Percentiles rank a stretch among this genome's conserved stretches.
phyloP scores from a whole-genome alignment of 2,888 invertebrate species.

The Heliconius charithonia region DNA sequence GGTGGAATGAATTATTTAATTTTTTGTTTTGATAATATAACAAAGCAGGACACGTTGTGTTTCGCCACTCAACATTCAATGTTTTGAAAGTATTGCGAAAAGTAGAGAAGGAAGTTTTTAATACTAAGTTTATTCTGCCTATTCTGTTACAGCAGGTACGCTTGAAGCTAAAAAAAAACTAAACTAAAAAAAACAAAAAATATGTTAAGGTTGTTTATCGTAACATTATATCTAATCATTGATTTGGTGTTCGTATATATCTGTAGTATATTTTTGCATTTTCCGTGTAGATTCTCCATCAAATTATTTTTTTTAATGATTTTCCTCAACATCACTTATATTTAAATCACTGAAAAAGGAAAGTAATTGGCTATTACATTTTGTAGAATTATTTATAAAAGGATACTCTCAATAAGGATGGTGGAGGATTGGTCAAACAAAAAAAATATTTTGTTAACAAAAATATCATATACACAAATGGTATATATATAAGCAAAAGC shows the following conservation, averaged over 20 bases:
- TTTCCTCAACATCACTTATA: slow-evolving; percentile 40
- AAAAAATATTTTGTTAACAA: slow-evolving; percentile 24
- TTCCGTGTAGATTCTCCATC: not conserved
- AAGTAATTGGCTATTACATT: slow-evolving; percentile 42
- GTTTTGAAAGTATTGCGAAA: too few species aligned
- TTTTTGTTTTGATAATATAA: too few species aligned
- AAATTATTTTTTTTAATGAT: slow-evolving; percentile 29
- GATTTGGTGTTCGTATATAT: not conserved
- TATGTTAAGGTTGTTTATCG: not conserved
- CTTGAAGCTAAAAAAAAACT: too few species aligned
- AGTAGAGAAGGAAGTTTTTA: too few species aligned
- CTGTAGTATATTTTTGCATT: not conserved
- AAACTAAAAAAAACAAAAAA: too few species aligned
- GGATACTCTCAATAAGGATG: slow-evolving; percentile 35
- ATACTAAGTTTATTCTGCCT: too few species aligned
- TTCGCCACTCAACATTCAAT: not conserved
- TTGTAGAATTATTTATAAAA: slow-evolving; percentile 37
- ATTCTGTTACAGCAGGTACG: too few species aligned
- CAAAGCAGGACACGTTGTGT: not conserved
- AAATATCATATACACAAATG: not conserved
- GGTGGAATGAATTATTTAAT: too few species aligned
- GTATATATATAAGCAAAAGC: too few species aligned
- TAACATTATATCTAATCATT: not conserved
- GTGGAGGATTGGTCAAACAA: slow-evolving; percentile 39
- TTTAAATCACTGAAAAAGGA: slow-evolving; percentile 38